A percentile compares a stretch with the other conserved stretches of the same genome.
Conservation (phyloP, 2,888 invertebrate genomes). For the Acanthoscelides obtectus region DNA sequence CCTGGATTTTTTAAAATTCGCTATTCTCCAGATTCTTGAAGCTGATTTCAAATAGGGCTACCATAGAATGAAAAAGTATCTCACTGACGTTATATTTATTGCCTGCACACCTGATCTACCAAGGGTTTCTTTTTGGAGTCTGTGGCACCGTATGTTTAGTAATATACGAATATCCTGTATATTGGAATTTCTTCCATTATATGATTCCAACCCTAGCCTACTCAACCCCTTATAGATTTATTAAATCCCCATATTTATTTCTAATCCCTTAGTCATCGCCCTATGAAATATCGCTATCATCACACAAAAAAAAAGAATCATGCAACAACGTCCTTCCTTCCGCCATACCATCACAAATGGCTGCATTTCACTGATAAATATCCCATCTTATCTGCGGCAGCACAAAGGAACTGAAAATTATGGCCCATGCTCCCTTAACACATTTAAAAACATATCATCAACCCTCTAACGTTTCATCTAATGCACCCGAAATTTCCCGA, state of each 20-base stretch:
- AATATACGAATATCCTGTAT: too few species aligned
- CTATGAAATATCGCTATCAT: not conserved
- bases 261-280: not conserved
- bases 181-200: not conserved
- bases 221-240: not conserved
- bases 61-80: too few species aligned
- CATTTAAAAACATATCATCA: not conserved
- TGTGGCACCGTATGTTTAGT: too few species aligned
- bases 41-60: too few species aligned
- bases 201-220: not conserved
- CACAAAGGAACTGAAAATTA: not conserved
- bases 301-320: not conserved
- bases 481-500: not conserved
- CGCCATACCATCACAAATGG: not conserved
- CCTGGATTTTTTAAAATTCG: too few species aligned
- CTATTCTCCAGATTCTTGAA: too few species aligned
- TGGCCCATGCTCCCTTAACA: not conserved
- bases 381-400: not conserved
- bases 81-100: too few species aligned
- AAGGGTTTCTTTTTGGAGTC: too few species aligned
- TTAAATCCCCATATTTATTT: not conserved
- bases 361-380: not conserved
- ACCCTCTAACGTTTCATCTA: not conserved
- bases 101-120: too few species aligned
- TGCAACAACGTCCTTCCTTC: not conserved